A percentile compares a stretch with the other conserved stretches of the same genome.
phyloP scores from a whole-genome alignment of 1,140 invertebrate species.

The Dryas iulia region DNA sequence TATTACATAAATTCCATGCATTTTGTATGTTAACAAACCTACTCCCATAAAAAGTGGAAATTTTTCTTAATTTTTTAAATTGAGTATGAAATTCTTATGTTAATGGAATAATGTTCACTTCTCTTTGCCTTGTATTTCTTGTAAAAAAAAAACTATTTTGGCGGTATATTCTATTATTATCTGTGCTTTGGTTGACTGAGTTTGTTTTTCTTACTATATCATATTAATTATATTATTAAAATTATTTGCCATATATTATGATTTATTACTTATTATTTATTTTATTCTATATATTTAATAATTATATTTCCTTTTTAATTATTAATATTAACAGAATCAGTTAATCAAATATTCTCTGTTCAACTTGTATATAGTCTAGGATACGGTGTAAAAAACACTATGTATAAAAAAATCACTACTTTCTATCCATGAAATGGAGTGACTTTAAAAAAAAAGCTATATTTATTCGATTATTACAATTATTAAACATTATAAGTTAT shows the following conservation, averaged over 20 bases:
- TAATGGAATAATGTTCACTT: neutral
- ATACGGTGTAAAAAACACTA: conserved; percentile 63
- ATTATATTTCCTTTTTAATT: neutral
- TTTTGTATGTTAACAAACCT: no score
- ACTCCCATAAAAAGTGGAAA: neutral
- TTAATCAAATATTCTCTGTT: neutral
- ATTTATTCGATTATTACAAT: conserved; percentile 46
- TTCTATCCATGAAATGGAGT: conserved; percentile 55
- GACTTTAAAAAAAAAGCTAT: conserved; percentile 39
- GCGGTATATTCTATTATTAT: neutral
- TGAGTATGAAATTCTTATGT: neutral
- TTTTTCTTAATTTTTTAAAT: neutral
- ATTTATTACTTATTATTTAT: neutral
- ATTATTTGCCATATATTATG: neutral
- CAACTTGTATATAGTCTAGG: conserved; percentile 56
- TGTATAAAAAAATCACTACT: conserved; percentile 24
- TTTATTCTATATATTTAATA: neutral
- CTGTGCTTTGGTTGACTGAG: neutral
- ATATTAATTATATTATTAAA: neutral
- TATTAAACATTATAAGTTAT: conserved; percentile 10
- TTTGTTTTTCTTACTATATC: no score
- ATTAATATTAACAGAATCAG: neutral
- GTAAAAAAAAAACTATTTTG: neutral
- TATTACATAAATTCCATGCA: no score
- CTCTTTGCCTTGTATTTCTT: neutral